These are phyloP conservation scores for Pharmacophagus antenor DNA, from an alignment of 2,888 invertebrate genomes.

Conservation along the genomic window DNA sequence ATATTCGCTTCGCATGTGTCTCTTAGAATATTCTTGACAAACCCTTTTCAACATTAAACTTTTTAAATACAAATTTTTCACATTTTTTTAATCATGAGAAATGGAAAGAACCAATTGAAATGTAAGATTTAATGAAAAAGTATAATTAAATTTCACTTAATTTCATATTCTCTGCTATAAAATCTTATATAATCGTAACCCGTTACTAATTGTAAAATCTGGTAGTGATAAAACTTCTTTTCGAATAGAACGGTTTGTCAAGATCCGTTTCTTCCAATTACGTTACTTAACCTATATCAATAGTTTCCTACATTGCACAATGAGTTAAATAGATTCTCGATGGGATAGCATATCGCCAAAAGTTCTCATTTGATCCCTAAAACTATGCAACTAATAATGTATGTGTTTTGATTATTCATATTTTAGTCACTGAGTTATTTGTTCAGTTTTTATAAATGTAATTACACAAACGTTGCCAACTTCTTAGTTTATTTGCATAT, in stretches of 20 bases:
- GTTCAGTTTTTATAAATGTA: conserved; percentile 75
- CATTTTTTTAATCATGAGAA: neutral
- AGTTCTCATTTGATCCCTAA: conserved; percentile 47
- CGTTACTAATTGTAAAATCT: neutral
- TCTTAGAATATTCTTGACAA: conserved; percentile 32
- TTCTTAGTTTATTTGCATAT: conserved; percentile 79
- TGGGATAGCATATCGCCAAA: conserved; percentile 42
- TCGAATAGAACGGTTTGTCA: conserved; percentile 37
- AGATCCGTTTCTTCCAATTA: conserved; percentile 35
- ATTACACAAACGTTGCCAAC: conserved; percentile 75
- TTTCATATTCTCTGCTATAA: neutral
- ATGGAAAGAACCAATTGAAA: neutral
- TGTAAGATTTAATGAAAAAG: neutral
- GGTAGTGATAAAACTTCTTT: neutral
- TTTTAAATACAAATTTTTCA: neutral
- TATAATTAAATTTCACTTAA: neutral
- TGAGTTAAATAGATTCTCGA: conserved; percentile 61
- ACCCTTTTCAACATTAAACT: conserved; percentile 20
- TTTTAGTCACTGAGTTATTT: conserved; percentile 73
- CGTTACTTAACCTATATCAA: conserved; percentile 32
- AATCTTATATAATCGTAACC: no score
- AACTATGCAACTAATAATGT: conserved; percentile 48
- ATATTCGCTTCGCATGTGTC: conserved; percentile 43
- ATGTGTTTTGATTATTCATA: conserved; percentile 73
- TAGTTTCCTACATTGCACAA: conserved; percentile 43